These are phyloP conservation scores for Cyphomyrus discorhynchus DNA, from an alignment of 2,113 vertebrate species.

Conservation along the genomic window DNA sequence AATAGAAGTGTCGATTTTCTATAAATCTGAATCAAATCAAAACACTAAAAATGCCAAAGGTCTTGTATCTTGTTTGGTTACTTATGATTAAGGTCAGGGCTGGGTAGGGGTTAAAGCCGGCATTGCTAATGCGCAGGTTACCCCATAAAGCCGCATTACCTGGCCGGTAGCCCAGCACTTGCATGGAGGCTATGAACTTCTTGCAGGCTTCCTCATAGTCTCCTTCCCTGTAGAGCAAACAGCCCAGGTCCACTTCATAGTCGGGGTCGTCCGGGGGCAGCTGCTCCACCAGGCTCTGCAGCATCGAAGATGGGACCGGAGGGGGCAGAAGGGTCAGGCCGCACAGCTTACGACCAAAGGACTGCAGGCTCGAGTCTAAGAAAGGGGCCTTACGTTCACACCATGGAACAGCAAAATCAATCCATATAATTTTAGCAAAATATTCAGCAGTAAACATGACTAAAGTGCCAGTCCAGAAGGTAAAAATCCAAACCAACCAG, in stretches of 20 bases:
- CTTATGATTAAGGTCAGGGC: background rate
- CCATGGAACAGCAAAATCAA: background rate
- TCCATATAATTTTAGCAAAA: background rate
- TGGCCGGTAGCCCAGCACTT: conserved; percentile 77
- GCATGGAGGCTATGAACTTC: conserved; percentile 77
- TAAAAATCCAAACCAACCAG: background rate
- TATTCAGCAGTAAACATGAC: background rate
- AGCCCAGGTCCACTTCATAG: conserved; percentile 77
- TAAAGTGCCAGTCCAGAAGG: background rate
- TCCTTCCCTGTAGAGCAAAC: conserved; percentile 82
- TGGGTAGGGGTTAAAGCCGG: background rate
- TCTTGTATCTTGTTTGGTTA: background rate
- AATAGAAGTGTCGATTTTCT: background rate
- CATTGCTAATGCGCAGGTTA: no score
- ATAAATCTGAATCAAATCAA: background rate
- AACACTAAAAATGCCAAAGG: background rate
- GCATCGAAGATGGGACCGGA: background rate
- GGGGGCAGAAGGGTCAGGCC: background rate
- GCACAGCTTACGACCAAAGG: background rate
- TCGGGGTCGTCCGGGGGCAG: conserved; percentile 71
- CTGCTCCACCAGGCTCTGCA: conserved; percentile 79
- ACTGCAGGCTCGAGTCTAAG: background rate
- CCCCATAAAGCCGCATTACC: conserved; percentile 40
- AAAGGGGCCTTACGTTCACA: background rate
- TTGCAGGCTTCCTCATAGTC: conserved; percentile 79